Base-by-base conservation (phyloP, 2,797 vertebrate species). In the Urophycis tenuis region DNA sequence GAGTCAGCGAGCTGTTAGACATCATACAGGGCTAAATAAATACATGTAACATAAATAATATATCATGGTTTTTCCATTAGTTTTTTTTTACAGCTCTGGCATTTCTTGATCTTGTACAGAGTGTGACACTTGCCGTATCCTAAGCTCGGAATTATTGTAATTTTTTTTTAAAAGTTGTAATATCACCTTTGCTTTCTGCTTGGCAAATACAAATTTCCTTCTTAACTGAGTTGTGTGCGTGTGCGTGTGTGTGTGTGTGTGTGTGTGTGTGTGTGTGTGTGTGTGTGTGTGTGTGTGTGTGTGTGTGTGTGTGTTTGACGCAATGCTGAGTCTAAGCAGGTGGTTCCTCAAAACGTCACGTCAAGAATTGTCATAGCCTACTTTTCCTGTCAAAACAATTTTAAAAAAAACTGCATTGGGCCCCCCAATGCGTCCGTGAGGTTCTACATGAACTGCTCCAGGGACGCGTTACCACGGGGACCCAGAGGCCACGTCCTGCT, bases 261-360 rank as follows among this genome's bases (percentile, higher is more conserved):
- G 49, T 53, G 49, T 53, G 22, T 53, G 49, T 53, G 49, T 53
- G 49, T 53, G 49, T 53, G 49, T 53, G 49, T n/a, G 49, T 53
- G 49, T 53, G 49, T n/a, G 49, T 53, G 49, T 53, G 49, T n/a
- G 49, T 53, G 49, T 53, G 49, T 53, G 49, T 53, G 49, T 53
- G 49, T 53, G 49, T 53, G 49, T 53, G 49, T 53, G 45, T 53
- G 45, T 53, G 49, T 25, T 60, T 60, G 53, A 60, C 53, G 25
- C 53, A 60, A 60, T 60, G 22, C 53, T 60, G 53, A 60, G 53
- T 60, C 41, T 53, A 39, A 39, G 12, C 12, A 14, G 45, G 49
- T 60, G 22, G 53, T 53, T 53, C 49, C 49, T 53, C 19, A 53
- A 22, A 53, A 53, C 8, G 22, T 53, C 14, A 45, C 3, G 45